Percentiles rank a stretch among this genome's conserved stretches.
Evolutionary conservation across 1,140 invertebrate species (phyloP).

Genomic region (Cyphomyrmex costatus): DNA sequence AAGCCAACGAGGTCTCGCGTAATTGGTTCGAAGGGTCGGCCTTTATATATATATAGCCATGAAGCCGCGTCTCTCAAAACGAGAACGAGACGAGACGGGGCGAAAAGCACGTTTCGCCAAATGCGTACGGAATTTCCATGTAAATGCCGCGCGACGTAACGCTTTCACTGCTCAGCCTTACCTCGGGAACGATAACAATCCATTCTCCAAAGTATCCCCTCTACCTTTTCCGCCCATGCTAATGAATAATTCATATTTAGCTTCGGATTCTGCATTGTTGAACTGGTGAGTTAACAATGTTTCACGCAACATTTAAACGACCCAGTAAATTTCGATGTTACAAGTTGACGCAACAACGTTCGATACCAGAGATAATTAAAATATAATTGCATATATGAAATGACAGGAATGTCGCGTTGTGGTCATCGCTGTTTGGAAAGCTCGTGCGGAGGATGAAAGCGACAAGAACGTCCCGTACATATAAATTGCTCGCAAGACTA

Average conservation of each 20-base stretch:
- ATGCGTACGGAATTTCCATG: constrained; percentile 57
- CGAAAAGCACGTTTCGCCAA: constrained; percentile 52
- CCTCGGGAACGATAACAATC: constrained; percentile 52
- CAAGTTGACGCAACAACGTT: constrained; percentile 30
- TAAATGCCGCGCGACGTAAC: constrained; percentile 61
- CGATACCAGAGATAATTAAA: constrained; percentile 45
- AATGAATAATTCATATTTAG: constrained; percentile 59
- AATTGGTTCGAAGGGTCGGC: constrained; percentile 54
- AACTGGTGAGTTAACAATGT: constrained; percentile 56
- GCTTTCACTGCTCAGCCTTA: constrained; percentile 54
- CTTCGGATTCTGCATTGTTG: constrained; percentile 53
- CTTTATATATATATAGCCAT: constrained; percentile 21
- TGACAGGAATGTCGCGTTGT: constrained; percentile 5
- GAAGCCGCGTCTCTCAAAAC: constrained; percentile 48
- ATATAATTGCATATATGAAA: constrained; percentile 39
- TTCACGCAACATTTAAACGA: constrained; percentile 48
- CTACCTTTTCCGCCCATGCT: background rate
- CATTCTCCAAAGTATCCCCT: background rate
- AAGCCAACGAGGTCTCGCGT: constrained; percentile 57
- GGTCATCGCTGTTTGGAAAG: background rate
- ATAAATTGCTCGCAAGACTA: background rate
- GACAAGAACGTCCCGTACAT: background rate
- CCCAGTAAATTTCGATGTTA: constrained; percentile 57
- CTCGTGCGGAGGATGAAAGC: background rate
- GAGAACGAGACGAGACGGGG: constrained; percentile 30